Evolutionary conservation across 2,888 invertebrate species (phyloP).

Genomic region (Gortyna flavago): DNA sequence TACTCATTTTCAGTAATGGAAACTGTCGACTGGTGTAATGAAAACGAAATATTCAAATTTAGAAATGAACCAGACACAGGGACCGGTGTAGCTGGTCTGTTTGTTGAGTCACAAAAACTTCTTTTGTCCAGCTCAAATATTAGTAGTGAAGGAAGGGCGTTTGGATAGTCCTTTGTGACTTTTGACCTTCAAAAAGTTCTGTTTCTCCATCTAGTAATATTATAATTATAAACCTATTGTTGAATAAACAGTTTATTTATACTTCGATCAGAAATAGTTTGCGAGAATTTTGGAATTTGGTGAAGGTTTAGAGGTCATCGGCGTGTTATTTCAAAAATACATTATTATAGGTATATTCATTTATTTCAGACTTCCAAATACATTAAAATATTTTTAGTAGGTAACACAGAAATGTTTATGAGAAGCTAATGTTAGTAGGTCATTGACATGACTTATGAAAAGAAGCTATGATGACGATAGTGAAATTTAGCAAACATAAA

Average conservation of each 20-base stretch:
- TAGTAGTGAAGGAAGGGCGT: background rate
- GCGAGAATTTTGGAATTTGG: background rate
- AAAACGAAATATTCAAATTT: background rate
- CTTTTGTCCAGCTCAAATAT: too few species aligned
- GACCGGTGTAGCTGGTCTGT: too few species aligned
- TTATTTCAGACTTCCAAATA: background rate
- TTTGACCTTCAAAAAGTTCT: background rate
- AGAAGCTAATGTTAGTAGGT: background rate
- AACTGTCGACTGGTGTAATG: background rate
- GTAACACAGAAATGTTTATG: background rate
- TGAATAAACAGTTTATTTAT: background rate
- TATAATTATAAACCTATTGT: background rate
- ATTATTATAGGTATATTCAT: background rate
- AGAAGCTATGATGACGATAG: background rate
- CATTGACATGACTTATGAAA: background rate
- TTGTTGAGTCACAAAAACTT: too few species aligned
- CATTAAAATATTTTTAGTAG: background rate
- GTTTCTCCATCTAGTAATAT: background rate
- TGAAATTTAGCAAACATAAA: background rate
- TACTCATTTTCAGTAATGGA: background rate
- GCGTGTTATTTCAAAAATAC: background rate
- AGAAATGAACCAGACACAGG: background rate
- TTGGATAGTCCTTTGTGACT: background rate
- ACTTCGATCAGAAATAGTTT: background rate
- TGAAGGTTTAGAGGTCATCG: conserved; percentile 8